phyloP scores from a whole-genome alignment of 2,888 invertebrate genomes.

The Zaprionus bogoriensis region DNA sequence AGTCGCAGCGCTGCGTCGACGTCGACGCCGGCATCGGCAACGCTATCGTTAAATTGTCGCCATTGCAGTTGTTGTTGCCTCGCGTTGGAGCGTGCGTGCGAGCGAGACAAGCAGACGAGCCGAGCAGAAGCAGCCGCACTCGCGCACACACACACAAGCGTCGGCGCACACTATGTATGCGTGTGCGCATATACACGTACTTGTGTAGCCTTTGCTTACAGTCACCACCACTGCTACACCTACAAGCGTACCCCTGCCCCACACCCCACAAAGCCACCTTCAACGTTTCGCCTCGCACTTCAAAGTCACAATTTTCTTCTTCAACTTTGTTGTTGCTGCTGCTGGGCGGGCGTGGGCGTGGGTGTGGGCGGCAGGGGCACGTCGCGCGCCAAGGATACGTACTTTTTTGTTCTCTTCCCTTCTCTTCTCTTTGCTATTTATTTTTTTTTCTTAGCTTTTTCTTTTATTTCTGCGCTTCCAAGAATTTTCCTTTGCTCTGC shows the following conservation, averaged over 20 bases:
- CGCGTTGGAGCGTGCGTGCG: constrained; percentile 39
- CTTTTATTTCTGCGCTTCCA: constrained; percentile 34
- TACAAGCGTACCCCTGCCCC: not conserved
- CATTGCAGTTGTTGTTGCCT: constrained; percentile 65
- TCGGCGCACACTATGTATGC: not conserved
- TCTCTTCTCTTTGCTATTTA: constrained; percentile 17
- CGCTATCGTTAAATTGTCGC: constrained; percentile 66
- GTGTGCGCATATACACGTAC: not conserved
- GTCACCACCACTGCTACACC: constrained; percentile 16
- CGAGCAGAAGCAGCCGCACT: not conserved
- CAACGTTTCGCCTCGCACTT: constrained; percentile 54
- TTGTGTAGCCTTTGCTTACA: constrained; percentile 54
- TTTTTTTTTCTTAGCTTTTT: constrained; percentile 8
- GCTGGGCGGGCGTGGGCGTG: not conserved
- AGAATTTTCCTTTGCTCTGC: constrained; percentile 57
- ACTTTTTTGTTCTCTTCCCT: constrained; percentile 22
- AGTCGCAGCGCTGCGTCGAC: constrained; percentile 1
- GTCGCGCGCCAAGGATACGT: constrained; percentile 33
- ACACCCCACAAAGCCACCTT: constrained; percentile 14
- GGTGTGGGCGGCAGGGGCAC: constrained; percentile 11
- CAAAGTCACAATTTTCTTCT: constrained; percentile 67
- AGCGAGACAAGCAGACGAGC: constrained; percentile 41
- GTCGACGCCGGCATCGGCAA: constrained; percentile 29
- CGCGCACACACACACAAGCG: not conserved
- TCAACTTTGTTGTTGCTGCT: constrained; percentile 22